Conservation (phyloP, 2,797 vertebrate genomes). For the Hydrolagus colliei region DNA sequence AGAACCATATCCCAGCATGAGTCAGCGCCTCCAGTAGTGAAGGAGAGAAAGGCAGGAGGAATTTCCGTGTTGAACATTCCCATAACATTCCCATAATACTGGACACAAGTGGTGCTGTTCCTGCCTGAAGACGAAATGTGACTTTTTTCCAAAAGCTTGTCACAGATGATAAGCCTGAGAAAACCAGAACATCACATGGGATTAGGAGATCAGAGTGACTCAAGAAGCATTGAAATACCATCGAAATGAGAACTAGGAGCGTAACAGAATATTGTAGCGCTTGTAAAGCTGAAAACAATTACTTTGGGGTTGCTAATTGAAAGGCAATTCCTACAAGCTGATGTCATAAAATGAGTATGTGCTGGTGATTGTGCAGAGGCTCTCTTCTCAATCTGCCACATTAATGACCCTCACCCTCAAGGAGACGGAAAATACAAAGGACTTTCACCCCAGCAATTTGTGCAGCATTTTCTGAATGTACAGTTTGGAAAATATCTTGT, state of each 20-base stretch:
- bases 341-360: neutral
- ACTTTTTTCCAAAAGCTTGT: neutral
- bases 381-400: neutral
- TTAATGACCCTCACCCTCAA: too few species aligned
- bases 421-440: too few species aligned
- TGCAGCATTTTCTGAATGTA: too few species aligned
- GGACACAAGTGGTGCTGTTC: neutral
- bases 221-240: neutral
- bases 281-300: neutral
- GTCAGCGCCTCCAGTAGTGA: too few species aligned
- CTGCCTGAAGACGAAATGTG: neutral
- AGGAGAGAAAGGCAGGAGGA: too few species aligned
- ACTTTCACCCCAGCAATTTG: too few species aligned
- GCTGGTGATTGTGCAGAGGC: neutral
- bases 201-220: neutral
- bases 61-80: too few species aligned
- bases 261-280: conserved; percentile 11
- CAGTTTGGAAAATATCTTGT: too few species aligned
- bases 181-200: conserved; percentile 1
- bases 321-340: neutral
- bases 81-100: neutral
- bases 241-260: conserved; percentile 13
- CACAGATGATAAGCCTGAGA: neutral
- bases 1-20: too few species aligned
- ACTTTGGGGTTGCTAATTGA: neutral